Percentiles rank a stretch among this genome's conserved stretches.
Conservation (phyloP, 2,888 invertebrate genomes). For the Pseudococcus longispinus region DNA sequence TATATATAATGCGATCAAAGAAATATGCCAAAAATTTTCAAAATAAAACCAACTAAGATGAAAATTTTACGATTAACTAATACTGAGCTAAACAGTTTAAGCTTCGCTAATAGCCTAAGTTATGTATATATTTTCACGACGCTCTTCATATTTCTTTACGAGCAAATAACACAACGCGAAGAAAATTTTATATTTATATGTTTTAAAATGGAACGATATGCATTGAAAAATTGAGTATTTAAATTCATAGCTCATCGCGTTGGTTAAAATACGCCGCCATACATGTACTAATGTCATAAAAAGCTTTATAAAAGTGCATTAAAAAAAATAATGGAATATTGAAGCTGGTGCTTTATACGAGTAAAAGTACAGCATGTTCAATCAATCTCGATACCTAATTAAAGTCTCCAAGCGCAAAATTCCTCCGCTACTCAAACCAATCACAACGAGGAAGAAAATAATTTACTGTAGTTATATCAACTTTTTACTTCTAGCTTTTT, state of each 20-base stretch:
- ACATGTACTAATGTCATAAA: not conserved
- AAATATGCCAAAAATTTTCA: not conserved
- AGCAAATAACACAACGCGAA: not conserved
- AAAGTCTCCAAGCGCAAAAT: not conserved
- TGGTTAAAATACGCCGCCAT: not conserved
- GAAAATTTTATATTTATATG: not conserved
- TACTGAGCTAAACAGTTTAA: not conserved
- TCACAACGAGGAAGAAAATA: not conserved
- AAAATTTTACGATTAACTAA: not conserved
- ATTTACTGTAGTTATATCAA: not conserved
- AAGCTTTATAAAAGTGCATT: not conserved
- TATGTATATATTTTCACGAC: not conserved
- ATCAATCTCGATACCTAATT: not conserved
- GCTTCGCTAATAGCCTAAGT: not conserved
- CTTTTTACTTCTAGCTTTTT: not conserved
- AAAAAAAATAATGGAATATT: not conserved
- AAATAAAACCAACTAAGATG: not conserved
- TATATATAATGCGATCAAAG: constrained; percentile 3
- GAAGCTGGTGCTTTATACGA: not conserved
- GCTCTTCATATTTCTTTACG: not conserved
- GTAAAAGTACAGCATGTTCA: not conserved
- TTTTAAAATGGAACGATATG: not conserved
- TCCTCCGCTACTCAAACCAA: not conserved
- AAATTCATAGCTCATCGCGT: not conserved
- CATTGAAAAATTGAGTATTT: not conserved